Evolutionary conservation across 2,888 invertebrate genomes (phyloP), one percentile per base, ranked within the genome.

Genomic region (Antitype chi): DNA sequence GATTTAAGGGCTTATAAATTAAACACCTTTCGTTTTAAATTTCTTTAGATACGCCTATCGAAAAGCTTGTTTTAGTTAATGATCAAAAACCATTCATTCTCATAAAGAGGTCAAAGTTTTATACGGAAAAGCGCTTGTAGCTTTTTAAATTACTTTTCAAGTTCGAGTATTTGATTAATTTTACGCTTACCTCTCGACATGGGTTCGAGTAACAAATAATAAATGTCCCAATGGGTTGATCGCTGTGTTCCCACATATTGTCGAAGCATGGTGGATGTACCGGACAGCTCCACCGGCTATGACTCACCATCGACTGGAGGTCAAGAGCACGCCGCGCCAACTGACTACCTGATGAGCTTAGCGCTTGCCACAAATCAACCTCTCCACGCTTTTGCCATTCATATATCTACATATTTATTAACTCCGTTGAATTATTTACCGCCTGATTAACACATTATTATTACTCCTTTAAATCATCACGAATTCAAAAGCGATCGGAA

Each of bases 261-360:
- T 80, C 68, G 89, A 87, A 88, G 84, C 85, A 32, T 74, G 83
- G 76, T 86, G 88, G 87, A 85, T 85, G 86, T 86, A 85, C 82
- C 85, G 82, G 82, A 78, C 86, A 73, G 85, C 82, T 86, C 87
- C 82, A 85, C 84, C 82, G 89, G 90, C 90, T 85, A 88, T 96
- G 96, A 95, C 89, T 96, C 95, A 94, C 89, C 90, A 90, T 85
- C 85, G 87, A 85, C 85, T 91, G 89, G 94, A 92, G 96, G 96
- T 96, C 96, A 96, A 96, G 96, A 95, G 93, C 96, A 95, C 94
- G 92, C 90, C 88, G 88, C 91, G 91, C 89, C 89, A 90, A 80
- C 89, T 89, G 93, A 92, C 94, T 94, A 91, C 93, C 93, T 94
- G 94, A 94, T 93, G 94, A 94, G 93, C 88, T 92, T 92, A 89